Evolutionary conservation across 2,797 vertebrate species (phyloP), one percentile per base, ranked within the genome.

Genomic region (Galagoides demidoff): DNA sequence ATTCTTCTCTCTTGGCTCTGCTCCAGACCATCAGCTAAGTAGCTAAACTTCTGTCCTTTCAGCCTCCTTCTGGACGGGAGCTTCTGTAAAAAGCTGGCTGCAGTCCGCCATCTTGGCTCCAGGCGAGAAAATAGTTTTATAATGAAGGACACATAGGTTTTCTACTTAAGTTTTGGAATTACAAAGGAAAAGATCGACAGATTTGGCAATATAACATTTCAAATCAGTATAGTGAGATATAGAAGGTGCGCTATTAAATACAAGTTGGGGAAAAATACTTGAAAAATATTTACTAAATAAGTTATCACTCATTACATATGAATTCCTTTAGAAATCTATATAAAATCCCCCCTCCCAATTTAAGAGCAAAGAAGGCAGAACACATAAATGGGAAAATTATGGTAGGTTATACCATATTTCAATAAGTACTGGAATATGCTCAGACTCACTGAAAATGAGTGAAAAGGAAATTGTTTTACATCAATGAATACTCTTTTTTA

Each of bases 121-220:
- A n/a, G n/a, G n/a, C n/a, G n/a, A n/a, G n/a, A n/a, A n/a, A n/a
- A n/a, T n/a, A n/a, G 5, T n/a, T 90, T 90, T 66, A 43, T 59
- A 88, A 76, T 90, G 95, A 78, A 2, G 4, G 16, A 16, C 0
- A 43, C 64, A 25, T 25, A 86, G 19, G 4, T 7, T n/a, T 74
- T 85, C 13, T 57, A 13, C 7, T 94, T 78, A 64, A 49, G 19
- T 76, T 93, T 82, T 74, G 13, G 0, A 82, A n/a, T 59, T 25
- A 7, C 79, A 57, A 95, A 94, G 52, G 39, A 85, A 83, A 34
- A 91, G 3, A 74, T 1, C 16, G 16, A 73, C 93, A 31, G 23
- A 79, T 94, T 93, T 95, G 22, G 3, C 20, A 96, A 77, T 31
- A 63, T 4, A 77, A 57, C 59, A 63, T 73, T 95, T 90, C 14